Evolutionary conservation across 2,888 invertebrate species (phyloP), one percentile per base, ranked within the genome.

Genomic region (Camptogramma bilineatum): DNA sequence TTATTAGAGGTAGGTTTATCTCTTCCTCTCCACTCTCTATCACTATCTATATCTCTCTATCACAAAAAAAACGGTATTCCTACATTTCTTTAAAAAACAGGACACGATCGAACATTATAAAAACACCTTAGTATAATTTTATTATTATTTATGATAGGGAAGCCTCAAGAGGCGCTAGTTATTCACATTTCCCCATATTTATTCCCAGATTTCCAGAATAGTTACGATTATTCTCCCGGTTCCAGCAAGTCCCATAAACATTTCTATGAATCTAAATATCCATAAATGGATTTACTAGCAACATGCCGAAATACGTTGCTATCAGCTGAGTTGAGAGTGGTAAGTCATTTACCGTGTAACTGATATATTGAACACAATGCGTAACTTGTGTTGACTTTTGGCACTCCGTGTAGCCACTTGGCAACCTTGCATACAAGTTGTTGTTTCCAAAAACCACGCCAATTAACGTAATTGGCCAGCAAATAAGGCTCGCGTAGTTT

Each of bases 381-480:
- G 16, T 18, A 55, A 47, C 18, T 18, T n/a, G 10, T 47, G 17
- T 18, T 55, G 31, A 42, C 47, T 48, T 2, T 50, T 48, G 21
- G 48, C 18, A 28, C 21, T 21, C 16, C 7, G 3, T 42, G 42
- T 28, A 28, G 18, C 21, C 21, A 24, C 60, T 54, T 54, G 53
- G 48, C 60, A 52, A 44, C 44, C 16, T 44, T 8, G 17, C 17
- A 18, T 28, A 17, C 48, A 53, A 19, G 18, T 13, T 57, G 48
- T 52, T 39, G 28, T 52, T 42, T 21, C 18, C n/a, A 52, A 52
- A 52, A 42, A 47, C 10, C 17, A 54, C 24, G 31, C 34, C 51
- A 64, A 64, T 64, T 51, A 64, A 46, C 39, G 28, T 24, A 54
- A 64, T 48, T 64, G 42, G 18, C 39, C 21, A 39, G 48, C 52